These are phyloP conservation scores for Drymodes brunneopygia DNA, from an alignment of 2,113 vertebrate genomes.

Conservation along the genomic window DNA sequence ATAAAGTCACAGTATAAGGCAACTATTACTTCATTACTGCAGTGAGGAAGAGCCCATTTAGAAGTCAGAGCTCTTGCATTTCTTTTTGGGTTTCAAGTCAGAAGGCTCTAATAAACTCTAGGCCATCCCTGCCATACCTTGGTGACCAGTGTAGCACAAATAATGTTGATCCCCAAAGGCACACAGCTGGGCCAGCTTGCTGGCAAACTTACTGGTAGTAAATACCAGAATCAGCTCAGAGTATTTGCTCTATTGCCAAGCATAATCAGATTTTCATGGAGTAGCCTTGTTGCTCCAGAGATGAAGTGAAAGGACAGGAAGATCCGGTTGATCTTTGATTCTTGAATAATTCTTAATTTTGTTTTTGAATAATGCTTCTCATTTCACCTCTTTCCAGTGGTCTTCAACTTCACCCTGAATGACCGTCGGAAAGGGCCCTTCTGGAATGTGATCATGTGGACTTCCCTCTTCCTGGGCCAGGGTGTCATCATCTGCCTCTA, in stretches of 20 bases:
- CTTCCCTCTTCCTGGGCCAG: conserved; percentile 87
- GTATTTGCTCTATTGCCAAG: neutral
- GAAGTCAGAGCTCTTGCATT: neutral
- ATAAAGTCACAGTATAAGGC: neutral
- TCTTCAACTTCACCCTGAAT: conserved; percentile 94
- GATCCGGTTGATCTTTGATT: neutral
- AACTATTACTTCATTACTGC: neutral
- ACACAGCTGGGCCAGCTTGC: neutral
- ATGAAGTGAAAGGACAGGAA: neutral
- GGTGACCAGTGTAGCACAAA: neutral
- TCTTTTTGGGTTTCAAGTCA: neutral
- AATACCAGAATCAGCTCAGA: neutral
- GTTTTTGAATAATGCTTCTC: neutral
- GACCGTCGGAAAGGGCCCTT: conserved; percentile 90
- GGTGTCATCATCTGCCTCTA: conserved; percentile 92
- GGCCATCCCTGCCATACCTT: neutral
- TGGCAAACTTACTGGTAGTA: neutral
- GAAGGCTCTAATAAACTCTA: neutral
- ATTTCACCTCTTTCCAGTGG: conserved; percentile 71
- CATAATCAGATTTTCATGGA: neutral
- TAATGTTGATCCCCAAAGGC: neutral
- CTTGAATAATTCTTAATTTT: neutral
- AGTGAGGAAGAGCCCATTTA: neutral
- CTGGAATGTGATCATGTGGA: conserved; percentile 98
- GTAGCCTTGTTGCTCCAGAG: neutral